A percentile compares a stretch with the other conserved stretches of the same genome.
Evolutionary conservation across 1,140 invertebrate genomes (phyloP).

Genomic region (Heliconius congener): DNA sequence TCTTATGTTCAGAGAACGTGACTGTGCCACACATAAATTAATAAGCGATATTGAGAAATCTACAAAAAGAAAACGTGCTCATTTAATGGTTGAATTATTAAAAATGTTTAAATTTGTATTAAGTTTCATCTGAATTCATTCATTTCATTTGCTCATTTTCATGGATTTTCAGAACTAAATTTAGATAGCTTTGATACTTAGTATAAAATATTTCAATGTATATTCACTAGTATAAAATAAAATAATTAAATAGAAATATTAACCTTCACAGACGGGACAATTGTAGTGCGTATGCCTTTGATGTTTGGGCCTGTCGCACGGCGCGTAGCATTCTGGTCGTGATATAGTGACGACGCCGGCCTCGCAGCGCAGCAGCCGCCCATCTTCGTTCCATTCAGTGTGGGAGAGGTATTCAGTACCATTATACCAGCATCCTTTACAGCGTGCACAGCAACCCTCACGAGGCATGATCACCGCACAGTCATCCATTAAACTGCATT

Average conservation of each 20-base stretch:
- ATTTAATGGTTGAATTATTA: too few species aligned
- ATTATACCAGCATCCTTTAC: constrained; percentile 87
- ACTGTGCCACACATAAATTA: not conserved
- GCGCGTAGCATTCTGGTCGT: constrained; percentile 88
- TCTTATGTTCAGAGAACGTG: constrained; percentile 38
- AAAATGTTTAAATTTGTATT: too few species aligned
- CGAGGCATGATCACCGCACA: constrained; percentile 73
- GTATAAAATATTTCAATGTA: too few species aligned
- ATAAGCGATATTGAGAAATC: not conserved
- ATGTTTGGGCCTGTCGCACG: constrained; percentile 86
- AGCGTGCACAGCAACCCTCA: constrained; percentile 71
- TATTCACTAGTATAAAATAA: not conserved
- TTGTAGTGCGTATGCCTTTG: constrained; percentile 86
- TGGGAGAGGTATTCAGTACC: constrained; percentile 87
- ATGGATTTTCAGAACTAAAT: too few species aligned
- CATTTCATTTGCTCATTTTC: too few species aligned
- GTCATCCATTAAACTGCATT: constrained; percentile 69
- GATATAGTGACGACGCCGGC: constrained; percentile 92
- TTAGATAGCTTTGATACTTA: too few species aligned
- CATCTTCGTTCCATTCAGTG: constrained; percentile 90
- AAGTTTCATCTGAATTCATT: too few species aligned
- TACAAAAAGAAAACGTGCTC: too few species aligned
- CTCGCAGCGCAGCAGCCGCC: constrained; percentile 87
- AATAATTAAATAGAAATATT: constrained; percentile 18
- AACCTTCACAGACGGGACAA: constrained; percentile 89